Conservation (phyloP, 2,797 vertebrate genomes). For the Rhyacichthys aspro region DNA sequence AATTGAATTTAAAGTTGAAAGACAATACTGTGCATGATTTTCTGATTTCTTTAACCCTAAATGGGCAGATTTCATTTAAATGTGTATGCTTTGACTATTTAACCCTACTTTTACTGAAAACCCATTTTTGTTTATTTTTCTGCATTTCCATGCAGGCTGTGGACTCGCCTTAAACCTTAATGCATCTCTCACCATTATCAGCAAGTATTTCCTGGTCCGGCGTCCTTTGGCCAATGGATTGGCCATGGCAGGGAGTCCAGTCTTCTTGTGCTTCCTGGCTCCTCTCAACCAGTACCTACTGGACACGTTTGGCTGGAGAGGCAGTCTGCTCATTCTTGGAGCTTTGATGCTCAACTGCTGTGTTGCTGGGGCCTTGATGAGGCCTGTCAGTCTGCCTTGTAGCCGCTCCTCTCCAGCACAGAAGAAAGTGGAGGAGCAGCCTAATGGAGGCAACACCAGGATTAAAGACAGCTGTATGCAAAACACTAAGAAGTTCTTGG, state of each 20-base stretch:
- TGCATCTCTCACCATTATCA: constrained; percentile 87
- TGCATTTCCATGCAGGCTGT: constrained; percentile 74
- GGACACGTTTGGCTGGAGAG: constrained; percentile 84
- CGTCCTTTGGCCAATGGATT: constrained; percentile 85
- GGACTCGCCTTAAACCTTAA: constrained; percentile 88
- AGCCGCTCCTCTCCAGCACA: background rate
- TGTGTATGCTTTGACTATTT: constrained; percentile 36
- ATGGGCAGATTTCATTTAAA: constrained; percentile 75
- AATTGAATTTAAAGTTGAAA: constrained; percentile 78
- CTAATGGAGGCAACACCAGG: background rate
- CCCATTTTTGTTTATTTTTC: constrained; percentile 16
- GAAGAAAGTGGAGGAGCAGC: constrained; percentile 31
- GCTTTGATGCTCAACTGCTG: constrained; percentile 85
- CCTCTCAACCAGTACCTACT: constrained; percentile 84
- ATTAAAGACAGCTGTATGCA: constrained; percentile 57
- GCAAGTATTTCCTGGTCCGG: constrained; percentile 83
- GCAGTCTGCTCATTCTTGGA: constrained; percentile 86
- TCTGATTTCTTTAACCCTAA: constrained; percentile 83
- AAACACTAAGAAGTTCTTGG: constrained; percentile 72
- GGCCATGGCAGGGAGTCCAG: constrained; percentile 85
- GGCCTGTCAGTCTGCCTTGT: constrained; percentile 59
- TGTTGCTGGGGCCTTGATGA: constrained; percentile 86
- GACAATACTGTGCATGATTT: constrained; percentile 67
- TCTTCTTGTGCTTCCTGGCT: constrained; percentile 82
- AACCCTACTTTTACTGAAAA: constrained; percentile 26